phyloP scores from a whole-genome alignment of 2,888 invertebrate genomes.

The Caenorhabditis sp. region DNA sequence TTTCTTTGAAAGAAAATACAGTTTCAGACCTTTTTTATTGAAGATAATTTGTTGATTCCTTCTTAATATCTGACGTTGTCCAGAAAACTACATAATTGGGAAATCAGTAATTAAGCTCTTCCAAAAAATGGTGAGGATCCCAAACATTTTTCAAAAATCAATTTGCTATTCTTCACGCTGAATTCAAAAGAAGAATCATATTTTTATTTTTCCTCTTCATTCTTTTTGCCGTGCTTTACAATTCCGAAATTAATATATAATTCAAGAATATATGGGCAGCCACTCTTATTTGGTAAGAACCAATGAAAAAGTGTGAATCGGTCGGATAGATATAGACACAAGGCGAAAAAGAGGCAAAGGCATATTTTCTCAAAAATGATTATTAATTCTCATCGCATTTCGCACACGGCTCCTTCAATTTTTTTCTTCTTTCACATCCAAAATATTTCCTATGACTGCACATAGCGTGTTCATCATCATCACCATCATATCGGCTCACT shows the following conservation, averaged over 20 bases:
- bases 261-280: conserved; percentile 22
- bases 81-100: no score
- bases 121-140: no score
- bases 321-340: conserved; percentile 5
- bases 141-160: no score
- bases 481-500: conserved; percentile 30
- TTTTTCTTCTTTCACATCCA: neutral
- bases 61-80: no score
- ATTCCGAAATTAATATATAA: conserved; percentile 21
- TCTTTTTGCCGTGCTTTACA: neutral
- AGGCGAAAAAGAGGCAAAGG: neutral
- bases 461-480: conserved; percentile 26
- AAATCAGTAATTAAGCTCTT: no score
- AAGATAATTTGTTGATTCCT: no score
- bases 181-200: neutral
- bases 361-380: conserved; percentile 20
- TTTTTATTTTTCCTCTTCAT: neutral
- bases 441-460: neutral
- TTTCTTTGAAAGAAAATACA: no score
- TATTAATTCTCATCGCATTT: conserved; percentile 33
- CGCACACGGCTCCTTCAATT: conserved; percentile 11
- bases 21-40: no score
- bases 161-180: neutral
- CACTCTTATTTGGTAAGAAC: neutral
- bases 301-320: conserved; percentile 8